Base-by-base conservation (phyloP, 2,797 vertebrate genomes). In the Buphagus erythrorhynchus region DNA sequence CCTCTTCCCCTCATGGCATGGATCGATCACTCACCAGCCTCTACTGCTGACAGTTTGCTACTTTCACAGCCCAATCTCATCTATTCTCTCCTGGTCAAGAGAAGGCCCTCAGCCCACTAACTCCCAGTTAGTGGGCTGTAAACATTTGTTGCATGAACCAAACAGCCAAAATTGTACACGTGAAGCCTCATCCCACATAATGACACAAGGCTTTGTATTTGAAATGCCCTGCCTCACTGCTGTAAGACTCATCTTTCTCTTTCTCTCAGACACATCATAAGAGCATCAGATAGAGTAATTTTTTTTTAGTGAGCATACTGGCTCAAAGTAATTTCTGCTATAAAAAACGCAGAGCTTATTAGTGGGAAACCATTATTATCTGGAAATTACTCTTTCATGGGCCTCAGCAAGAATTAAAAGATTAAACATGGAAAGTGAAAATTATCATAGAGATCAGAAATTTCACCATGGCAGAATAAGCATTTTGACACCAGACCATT, bases 341-440 rank as follows among this genome's bases (percentile, higher is more conserved):
- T 55, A 65, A 94, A 75, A 92, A 79, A 43, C 0, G 0, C 7
- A 6, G 40, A 82, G 36, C 67, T 91, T 68, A 87, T 90, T 93
- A 91, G 67, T 25, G 16, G 46, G n/a, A 95, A 96, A 77, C 29
- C 52, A 86, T 85, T 91, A 84, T 88, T 84, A 91, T 76, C 71
- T 79, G 58, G 29, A 91, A 96, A 93, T 90, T 92, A 57, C 76
- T 87, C 66, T 74, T 90, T 90, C 74, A 59, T n/a, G 68, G 46
- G 59, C 48, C 43, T 86, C 62, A 66, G 52, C 38, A 86, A 90
- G 80, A 92, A 93, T 87, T 90, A 95, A 93, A 84, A 78, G 48
- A 92, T 92, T 93, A 90, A 92, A 81, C 2, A 6, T 6, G 21
- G 67, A 69, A 94, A 96, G 80, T 79, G 59, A 79, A 90, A 93